A percentile compares a stretch with the other conserved stretches of the same genome.
phyloP scores from a whole-genome alignment of 2,888 invertebrate genomes.

The Sarcophaga caerulescens region DNA sequence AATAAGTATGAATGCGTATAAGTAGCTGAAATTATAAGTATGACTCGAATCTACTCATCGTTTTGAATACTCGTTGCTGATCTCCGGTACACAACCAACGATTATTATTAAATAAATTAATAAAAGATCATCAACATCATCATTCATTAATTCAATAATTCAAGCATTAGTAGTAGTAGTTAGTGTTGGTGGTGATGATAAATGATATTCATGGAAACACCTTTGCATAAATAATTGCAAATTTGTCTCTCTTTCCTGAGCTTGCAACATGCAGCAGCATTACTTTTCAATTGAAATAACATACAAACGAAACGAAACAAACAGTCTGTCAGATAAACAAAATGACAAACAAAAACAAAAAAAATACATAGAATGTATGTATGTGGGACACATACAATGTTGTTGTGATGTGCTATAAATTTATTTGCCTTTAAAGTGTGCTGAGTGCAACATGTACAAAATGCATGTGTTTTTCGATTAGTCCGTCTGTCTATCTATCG shows the following conservation, averaged over 20 bases:
- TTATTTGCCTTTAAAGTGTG: constrained; percentile 59
- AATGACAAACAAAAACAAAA: background rate
- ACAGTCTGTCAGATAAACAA: background rate
- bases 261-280: constrained; percentile 4
- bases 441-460: constrained; percentile 65
- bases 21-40: too few relatives aligned
- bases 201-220: constrained; percentile 48
- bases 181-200: constrained; percentile 4
- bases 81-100: constrained; percentile 32
- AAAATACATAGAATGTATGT: background rate
- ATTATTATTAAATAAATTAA: constrained; percentile 21
- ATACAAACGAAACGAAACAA: background rate
- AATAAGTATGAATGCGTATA: too few relatives aligned
- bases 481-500: background rate
- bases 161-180: background rate
- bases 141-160: background rate
- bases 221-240: constrained; percentile 47
- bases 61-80: too few relatives aligned
- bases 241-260: background rate
- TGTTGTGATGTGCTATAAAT: constrained; percentile 48
- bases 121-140: background rate
- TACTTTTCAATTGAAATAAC: background rate
- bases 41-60: too few relatives aligned
- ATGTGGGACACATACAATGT: constrained; percentile 48
- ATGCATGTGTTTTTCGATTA: constrained; percentile 33